Base-by-base conservation (phyloP, 2,797 vertebrate genomes). In the Rhinophrynus dorsalis region DNA sequence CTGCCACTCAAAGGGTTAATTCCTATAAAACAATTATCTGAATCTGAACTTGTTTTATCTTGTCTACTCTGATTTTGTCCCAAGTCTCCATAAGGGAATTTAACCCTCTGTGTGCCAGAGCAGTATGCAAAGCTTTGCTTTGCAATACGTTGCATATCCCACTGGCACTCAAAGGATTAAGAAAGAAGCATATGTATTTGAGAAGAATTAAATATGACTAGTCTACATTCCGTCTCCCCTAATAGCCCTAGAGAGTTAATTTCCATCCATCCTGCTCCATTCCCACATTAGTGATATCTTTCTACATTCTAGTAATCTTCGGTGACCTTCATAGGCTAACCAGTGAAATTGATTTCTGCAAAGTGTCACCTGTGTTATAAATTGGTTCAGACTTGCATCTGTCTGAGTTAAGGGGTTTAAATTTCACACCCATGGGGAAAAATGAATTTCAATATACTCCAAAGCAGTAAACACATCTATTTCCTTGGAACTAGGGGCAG, bases 291-390 rank as follows among this genome's bases (percentile, higher is more conserved):
- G 48, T 67, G 48, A 61, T 2, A 0, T 68, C 61, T 77, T 79
- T 80, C 76, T 62, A 24, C 42, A 66, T 67, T 77, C 54, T 71
- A 2, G 35, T 79, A 81, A 79, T 78, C 76, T 76, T 59, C 32
- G 57, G 51, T 79, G 82, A 79, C 81, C 80, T 80, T 84, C 77
- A 59, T 51, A 72, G 66, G 71, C 74, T 64, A 58, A 59, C 65
- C 67, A 74, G 45, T 71, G 76, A 75, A 76, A 80, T 67, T 80
- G 86, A 81, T 81, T 85, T 86, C 82, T 80, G 62, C 63, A 8
- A 56, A 60, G 76, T 81, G 81, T 82, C 75, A 74, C 82, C 73
- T 79, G 74, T 57, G 62, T 78, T 84, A 83, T 78, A 81, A 80
- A 81, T 81, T 79, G 74, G 75, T 74, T 77, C 58, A 58, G 73